phyloP scores from a whole-genome alignment of 2,797 vertebrate species.

The Acipenser ruthenus region DNA sequence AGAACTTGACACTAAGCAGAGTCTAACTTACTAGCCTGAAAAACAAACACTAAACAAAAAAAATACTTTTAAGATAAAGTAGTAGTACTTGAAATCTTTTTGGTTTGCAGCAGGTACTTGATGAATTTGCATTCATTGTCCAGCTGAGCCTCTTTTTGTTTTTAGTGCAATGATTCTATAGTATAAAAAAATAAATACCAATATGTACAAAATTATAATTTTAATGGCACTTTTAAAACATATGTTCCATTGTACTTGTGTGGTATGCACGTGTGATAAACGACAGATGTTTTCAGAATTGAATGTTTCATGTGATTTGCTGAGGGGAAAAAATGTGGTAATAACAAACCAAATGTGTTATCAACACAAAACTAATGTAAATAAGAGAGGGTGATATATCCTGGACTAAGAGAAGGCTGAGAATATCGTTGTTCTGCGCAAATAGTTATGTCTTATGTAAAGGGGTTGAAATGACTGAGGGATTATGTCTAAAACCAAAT shows the following conservation, averaged over 20 bases:
- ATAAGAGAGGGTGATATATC: constrained; percentile 21
- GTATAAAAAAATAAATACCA: constrained; percentile 25
- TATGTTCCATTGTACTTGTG: constrained; percentile 17
- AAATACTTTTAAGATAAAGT: constrained; percentile 5
- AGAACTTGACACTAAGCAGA: background rate
- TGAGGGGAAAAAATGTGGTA: constrained; percentile 33
- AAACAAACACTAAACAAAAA: background rate
- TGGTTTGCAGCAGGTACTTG: constrained; percentile 42
- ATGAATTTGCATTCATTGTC: constrained; percentile 47
- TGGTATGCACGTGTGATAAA: constrained; percentile 27
- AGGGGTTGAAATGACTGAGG: too few species aligned
- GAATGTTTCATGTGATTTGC: constrained; percentile 18
- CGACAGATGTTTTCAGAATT: constrained; percentile 25
- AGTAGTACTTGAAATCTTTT: constrained; percentile 55
- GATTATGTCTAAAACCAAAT: too few species aligned
- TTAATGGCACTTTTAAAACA: constrained; percentile 38
- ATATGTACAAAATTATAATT: constrained; percentile 37
- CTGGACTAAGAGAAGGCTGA: constrained; percentile 20
- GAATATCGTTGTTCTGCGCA: constrained; percentile 15
- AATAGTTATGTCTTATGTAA: too few species aligned
- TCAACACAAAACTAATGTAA: constrained; percentile 36
- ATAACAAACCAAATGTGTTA: constrained; percentile 27
- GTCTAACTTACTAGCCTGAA: background rate
- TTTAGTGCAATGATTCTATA: constrained; percentile 29
- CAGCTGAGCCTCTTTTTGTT: constrained; percentile 36